Evolutionary conservation across 2,888 invertebrate genomes (phyloP).

Genomic region (Steromphala cineraria): DNA sequence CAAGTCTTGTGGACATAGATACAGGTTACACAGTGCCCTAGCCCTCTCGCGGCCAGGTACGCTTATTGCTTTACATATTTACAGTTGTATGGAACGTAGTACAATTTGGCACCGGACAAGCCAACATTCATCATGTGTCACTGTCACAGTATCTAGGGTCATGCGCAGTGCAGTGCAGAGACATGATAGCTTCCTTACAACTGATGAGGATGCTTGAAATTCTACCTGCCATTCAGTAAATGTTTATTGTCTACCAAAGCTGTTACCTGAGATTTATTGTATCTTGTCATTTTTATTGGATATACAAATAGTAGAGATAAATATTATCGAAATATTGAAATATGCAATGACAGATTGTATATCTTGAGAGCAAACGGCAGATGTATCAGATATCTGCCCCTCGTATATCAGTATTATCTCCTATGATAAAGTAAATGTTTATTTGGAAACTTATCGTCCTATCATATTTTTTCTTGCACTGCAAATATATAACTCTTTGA

Average conservation of each 20-base stretch:
- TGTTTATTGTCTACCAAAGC: not conserved
- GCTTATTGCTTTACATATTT: not conserved
- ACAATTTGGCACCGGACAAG: not conserved
- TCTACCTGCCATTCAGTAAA: not conserved
- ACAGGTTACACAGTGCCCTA: not conserved
- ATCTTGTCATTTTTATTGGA: too few relatives aligned
- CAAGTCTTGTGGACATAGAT: not conserved
- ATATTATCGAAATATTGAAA: too few relatives aligned
- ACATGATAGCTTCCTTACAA: not conserved
- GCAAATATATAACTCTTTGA: too few relatives aligned
- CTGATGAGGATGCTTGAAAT: constrained; percentile 11
- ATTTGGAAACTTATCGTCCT: too few relatives aligned
- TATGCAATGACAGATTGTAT: too few relatives aligned
- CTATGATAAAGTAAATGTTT: too few relatives aligned
- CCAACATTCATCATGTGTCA: constrained; percentile 1
- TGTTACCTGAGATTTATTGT: too few relatives aligned
- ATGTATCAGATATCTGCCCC: too few relatives aligned
- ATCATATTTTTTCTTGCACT: too few relatives aligned
- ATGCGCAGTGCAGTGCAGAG: not conserved
- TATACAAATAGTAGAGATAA: too few relatives aligned
- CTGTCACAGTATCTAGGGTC: not conserved
- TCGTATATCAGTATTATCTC: too few relatives aligned
- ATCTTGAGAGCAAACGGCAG: too few relatives aligned
- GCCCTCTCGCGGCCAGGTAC: not conserved
- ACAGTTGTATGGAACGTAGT: not conserved